Evolutionary conservation across 2,113 vertebrate genomes (phyloP).

Genomic region (Aegotheles bennettii): DNA sequence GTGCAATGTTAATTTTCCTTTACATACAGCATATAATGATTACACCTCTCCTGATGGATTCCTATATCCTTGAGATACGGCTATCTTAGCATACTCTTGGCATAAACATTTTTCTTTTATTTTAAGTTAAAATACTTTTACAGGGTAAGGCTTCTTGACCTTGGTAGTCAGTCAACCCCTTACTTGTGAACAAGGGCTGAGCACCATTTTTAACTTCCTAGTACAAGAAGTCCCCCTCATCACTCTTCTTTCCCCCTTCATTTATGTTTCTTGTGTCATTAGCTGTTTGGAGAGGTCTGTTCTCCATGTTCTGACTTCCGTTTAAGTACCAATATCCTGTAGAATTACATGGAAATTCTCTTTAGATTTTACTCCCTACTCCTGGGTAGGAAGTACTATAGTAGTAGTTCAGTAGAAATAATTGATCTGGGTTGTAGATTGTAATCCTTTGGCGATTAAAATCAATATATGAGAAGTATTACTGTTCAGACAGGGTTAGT

Average conservation of each 20-base stretch:
- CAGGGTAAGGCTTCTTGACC: background rate
- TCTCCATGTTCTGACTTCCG: background rate
- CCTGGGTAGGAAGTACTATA: background rate
- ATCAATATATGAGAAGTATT: background rate
- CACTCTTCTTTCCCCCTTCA: background rate
- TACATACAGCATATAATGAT: background rate
- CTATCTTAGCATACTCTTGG: background rate
- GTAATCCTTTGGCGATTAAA: background rate
- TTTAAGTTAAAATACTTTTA: background rate
- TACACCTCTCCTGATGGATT: background rate
- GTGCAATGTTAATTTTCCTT: background rate
- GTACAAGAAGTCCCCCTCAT: background rate
- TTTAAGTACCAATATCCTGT: background rate
- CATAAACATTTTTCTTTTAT: background rate
- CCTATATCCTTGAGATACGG: background rate
- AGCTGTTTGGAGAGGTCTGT: background rate
- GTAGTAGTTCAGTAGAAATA: background rate
- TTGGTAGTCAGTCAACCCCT: background rate
- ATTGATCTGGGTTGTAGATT: background rate
- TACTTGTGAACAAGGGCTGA: background rate
- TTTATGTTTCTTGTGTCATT: background rate
- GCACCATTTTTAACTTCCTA: background rate
- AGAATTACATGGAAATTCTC: background rate
- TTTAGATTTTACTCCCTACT: background rate
- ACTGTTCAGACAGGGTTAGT: background rate